Conservation (phyloP, 1,140 invertebrate species). For the Agraylea sexmaculata region DNA sequence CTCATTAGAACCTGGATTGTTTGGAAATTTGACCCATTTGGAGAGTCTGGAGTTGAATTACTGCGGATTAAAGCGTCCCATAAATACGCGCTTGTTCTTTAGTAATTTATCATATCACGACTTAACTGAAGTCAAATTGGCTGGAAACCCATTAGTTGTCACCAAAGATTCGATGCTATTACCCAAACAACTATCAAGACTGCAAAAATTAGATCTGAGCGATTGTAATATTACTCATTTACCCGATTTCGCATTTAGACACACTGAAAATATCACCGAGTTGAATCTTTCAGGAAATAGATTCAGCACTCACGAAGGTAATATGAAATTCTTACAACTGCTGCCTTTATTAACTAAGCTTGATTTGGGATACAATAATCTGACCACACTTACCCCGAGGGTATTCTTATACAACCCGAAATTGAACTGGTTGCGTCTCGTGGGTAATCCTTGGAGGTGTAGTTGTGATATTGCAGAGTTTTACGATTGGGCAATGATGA, state of each 20-base stretch:
- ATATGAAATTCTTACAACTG: slow-evolving; percentile 44
- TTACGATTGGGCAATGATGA: slow-evolving; percentile 58
- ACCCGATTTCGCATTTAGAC: slow-evolving; percentile 47
- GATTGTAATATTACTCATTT: slow-evolving; percentile 50
- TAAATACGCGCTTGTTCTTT: slow-evolving; percentile 55
- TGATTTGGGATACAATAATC: slow-evolving; percentile 52
- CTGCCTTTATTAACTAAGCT: slow-evolving; percentile 48
- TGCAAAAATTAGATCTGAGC: slow-evolving; percentile 52
- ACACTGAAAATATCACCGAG: slow-evolving; percentile 49
- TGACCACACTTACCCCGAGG: slow-evolving; percentile 45
- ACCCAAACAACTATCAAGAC: slow-evolving; percentile 48
- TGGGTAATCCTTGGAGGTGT: slow-evolving; percentile 58
- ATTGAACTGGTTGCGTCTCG: slow-evolving; percentile 46
- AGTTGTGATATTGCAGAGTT: slow-evolving; percentile 57
- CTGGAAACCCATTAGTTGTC: slow-evolving; percentile 54
- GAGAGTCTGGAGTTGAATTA: slow-evolving; percentile 55
- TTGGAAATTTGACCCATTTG: slow-evolving; percentile 53
- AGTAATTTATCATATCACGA: slow-evolving; percentile 50
- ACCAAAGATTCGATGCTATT: slow-evolving; percentile 44
- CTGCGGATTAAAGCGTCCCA: slow-evolving; percentile 49
- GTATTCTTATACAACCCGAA: slow-evolving; percentile 44
- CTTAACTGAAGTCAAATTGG: slow-evolving; percentile 53
- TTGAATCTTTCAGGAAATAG: slow-evolving; percentile 51
- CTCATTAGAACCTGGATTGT: slow-evolving; percentile 54
- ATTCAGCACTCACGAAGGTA: slow-evolving; percentile 36